Percentiles rank a stretch among this genome's conserved stretches.
These are phyloP conservation scores for Sussaba pulchella DNA, from an alignment of 2,888 invertebrate species.

Conservation along the genomic window DNA sequence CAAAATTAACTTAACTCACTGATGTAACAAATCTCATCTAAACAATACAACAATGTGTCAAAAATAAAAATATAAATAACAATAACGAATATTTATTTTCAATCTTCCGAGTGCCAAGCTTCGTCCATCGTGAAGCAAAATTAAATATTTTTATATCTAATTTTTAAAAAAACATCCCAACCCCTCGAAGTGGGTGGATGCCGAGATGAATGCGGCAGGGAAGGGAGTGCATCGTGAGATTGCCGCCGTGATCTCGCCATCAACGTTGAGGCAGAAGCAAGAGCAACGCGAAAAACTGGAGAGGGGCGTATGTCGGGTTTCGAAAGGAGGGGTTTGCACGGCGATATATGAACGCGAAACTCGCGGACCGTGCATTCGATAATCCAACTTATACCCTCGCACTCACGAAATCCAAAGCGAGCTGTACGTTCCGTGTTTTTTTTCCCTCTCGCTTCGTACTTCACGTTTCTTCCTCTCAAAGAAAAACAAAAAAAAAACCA, in stretches of 20 bases:
- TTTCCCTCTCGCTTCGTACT: not conserved
- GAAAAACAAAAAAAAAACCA: slow-evolving; percentile 6
- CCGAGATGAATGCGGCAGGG: slow-evolving; percentile 56
- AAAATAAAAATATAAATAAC: too few species aligned
- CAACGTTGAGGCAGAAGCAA: slow-evolving; percentile 59
- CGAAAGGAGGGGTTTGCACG: slow-evolving; percentile 70
- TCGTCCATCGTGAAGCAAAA: too few species aligned
- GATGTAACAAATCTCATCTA: too few species aligned
- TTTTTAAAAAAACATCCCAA: too few species aligned
- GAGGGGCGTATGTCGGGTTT: slow-evolving; percentile 59
- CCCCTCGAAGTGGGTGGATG: slow-evolving; percentile 53
- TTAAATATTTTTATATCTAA: too few species aligned
- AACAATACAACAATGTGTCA: too few species aligned
- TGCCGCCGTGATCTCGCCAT: slow-evolving; percentile 68
- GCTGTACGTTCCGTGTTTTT: slow-evolving; percentile 44
- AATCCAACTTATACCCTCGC: slow-evolving; percentile 76
- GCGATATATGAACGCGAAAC: slow-evolving; percentile 83
- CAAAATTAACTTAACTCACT: too few species aligned
- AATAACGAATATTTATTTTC: too few species aligned
- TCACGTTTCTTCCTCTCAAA: slow-evolving; percentile 5
- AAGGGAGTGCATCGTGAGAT: slow-evolving; percentile 67
- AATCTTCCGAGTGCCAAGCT: too few species aligned
- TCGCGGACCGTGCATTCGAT: slow-evolving; percentile 81
- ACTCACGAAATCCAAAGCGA: slow-evolving; percentile 62
- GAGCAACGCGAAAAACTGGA: slow-evolving; percentile 48